Evolutionary conservation across 2,113 vertebrate genomes (phyloP).

Genomic region (Psettodes erumei): DNA sequence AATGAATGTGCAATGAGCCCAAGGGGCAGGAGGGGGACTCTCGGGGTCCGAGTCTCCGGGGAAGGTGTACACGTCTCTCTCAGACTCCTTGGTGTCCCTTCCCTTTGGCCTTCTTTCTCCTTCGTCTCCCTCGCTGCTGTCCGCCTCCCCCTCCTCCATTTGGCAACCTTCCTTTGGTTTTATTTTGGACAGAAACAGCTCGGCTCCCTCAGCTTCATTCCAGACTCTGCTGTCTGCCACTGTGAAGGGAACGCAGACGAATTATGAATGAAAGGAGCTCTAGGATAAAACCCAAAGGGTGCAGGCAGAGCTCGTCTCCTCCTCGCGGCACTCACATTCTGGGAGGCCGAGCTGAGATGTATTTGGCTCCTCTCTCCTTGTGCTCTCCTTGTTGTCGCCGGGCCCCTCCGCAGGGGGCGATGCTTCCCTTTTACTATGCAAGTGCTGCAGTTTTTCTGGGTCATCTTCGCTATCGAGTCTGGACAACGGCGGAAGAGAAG

Average conservation of each 20-base stretch:
- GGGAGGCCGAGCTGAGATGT: conserved; percentile 57
- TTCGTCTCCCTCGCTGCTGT: conserved; percentile 30
- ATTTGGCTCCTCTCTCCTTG: conserved; percentile 71
- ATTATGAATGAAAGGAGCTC: conserved; percentile 29
- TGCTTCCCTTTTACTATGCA: conserved; percentile 43
- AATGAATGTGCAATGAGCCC: conserved; percentile 84
- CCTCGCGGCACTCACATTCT: conserved; percentile 64
- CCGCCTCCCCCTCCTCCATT: conserved; percentile 61
- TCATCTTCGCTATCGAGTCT: conserved; percentile 73
- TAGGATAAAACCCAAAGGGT: conserved; percentile 8
- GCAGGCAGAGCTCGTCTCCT: conserved; percentile 30
- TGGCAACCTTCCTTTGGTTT: conserved; percentile 78
- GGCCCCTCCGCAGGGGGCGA: conserved; percentile 43
- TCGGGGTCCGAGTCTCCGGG: conserved; percentile 84
- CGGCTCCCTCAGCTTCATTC: conserved; percentile 63
- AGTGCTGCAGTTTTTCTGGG: conserved; percentile 61
- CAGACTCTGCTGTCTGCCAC: conserved; percentile 68
- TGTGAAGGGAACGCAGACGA: conserved; percentile 55
- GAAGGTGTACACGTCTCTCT: conserved; percentile 83
- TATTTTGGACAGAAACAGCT: conserved; percentile 69
- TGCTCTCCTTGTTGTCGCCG: conserved; percentile 46
- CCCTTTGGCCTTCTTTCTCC: conserved; percentile 51
- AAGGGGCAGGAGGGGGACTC: conserved; percentile 81
- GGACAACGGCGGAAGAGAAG: conserved; percentile 12
- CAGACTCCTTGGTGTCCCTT: conserved; percentile 57